Base-by-base conservation (phyloP, 2,888 invertebrate genomes). In the Endotricha flammealis region DNA sequence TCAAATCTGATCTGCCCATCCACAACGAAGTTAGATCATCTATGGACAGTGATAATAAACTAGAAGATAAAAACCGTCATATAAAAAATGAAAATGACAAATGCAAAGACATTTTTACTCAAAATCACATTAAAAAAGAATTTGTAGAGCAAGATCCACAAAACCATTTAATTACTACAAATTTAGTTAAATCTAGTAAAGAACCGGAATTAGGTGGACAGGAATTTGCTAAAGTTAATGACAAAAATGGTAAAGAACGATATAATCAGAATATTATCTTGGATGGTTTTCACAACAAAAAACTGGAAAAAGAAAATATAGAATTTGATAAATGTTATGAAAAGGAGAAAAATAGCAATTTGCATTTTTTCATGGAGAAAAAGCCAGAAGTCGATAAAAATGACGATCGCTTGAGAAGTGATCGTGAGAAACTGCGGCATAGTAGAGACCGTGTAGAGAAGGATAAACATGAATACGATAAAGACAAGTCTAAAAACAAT, bases 301-400 rank as follows among this genome's bases (percentile, higher is more conserved):
- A 73, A 51, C 44, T 59, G 36, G 73, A 77, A 56, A 85, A 87
- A 53, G 88, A 88, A 51, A 81, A 87, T 48, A 72, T 83, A 14
- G 78, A 87, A 44, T 72, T 73, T 41, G 86, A 81, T 37, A 78
- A 78, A 56, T 46, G 60, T 32, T 46, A 64, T 25, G 82, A 81
- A 23, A 83, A 78, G 43, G 78, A 82, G 22, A 86, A 82, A 46
- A 63, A 68, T 37, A 29, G 43, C 35, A 53, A 38, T 46, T 45
- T 16, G 2, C 47, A 54, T 57, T 35, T 60, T 61, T 31, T 58
- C 41, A 22, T 50, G 32, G 64, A 68, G 29, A 66, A 68, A 50
- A 75, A 63, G 47, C 36, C 29, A 53, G 74, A 78, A 33, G 72
- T 65, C 39, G 78, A 81, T n/a, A 77, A 78, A 48, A 76, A 73